Evolutionary conservation across 1,140 invertebrate species (phyloP).

Genomic region (Pararge aegeria): DNA sequence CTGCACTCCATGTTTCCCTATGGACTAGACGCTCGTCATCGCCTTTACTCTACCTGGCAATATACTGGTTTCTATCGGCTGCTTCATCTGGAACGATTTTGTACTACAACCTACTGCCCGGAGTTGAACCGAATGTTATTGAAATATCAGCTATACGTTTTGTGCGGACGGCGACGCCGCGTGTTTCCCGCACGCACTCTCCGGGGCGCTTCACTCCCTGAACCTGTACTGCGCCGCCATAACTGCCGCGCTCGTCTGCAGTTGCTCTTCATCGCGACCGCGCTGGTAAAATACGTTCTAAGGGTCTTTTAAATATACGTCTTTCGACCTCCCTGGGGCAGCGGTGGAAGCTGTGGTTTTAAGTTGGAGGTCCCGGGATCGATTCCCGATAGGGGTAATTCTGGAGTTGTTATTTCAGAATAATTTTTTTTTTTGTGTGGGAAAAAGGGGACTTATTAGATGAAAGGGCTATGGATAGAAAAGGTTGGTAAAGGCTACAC

Average conservation of each 20-base stretch:
- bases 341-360: no score
- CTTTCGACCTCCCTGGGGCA: no score
- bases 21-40: slow-evolving; percentile 56
- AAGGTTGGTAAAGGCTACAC: no score
- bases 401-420: no score
- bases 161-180: slow-evolving; percentile 44
- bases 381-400: no score
- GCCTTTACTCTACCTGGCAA: slow-evolving; percentile 57
- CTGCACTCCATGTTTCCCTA: slow-evolving; percentile 54
- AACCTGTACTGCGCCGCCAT: slow-evolving; percentile 66
- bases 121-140: slow-evolving; percentile 30
- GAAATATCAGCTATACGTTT: slow-evolving; percentile 46
- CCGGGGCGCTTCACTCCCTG: slow-evolving; percentile 58
- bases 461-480: no score
- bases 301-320: no score
- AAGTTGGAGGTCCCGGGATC: no score
- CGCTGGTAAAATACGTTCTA: slow-evolving; percentile 12
- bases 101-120: slow-evolving; percentile 38
- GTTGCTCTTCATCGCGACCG: slow-evolving; percentile 41
- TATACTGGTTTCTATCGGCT: slow-evolving; percentile 59
- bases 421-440: no score
- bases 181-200: slow-evolving; percentile 50
- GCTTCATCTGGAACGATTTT: slow-evolving; percentile 46
- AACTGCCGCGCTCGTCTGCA: slow-evolving; percentile 58
- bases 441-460: no score